These are phyloP conservation scores for Sus cebifrons DNA, from an alignment of 2,797 vertebrate species.

Conservation along the genomic window DNA sequence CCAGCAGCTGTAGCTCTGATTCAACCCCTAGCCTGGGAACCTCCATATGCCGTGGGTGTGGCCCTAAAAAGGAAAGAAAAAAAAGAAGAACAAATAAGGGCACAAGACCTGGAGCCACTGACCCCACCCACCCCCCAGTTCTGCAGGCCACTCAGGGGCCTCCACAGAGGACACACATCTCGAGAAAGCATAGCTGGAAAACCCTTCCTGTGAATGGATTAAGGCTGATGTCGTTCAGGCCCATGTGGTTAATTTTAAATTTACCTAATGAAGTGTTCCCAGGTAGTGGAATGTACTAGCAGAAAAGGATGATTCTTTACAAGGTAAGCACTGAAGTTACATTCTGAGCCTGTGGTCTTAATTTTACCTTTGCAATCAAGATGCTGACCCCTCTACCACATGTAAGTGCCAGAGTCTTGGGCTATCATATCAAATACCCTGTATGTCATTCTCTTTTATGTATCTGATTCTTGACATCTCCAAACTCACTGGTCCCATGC, in stretches of 20 bases:
- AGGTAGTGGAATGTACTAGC: neutral
- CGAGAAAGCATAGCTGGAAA: neutral
- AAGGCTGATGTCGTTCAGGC: neutral
- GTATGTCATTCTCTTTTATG: neutral
- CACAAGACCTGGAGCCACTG: neutral
- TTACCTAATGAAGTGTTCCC: neutral
- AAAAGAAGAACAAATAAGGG: too few relatives aligned
- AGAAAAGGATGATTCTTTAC: neutral
- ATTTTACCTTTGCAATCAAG: neutral
- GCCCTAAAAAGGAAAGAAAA: too few relatives aligned
- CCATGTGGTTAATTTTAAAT: neutral
- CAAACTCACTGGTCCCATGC: neutral
- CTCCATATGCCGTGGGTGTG: too few relatives aligned
- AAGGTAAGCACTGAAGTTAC: neutral
- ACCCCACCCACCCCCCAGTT: neutral
- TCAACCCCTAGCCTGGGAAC: too few relatives aligned
- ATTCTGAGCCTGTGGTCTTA: neutral
- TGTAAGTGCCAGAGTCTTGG: neutral
- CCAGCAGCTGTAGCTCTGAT: too few relatives aligned
- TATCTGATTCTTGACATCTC: neutral
- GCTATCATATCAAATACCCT: neutral
- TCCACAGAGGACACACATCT: neutral
- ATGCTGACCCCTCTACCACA: too few relatives aligned
- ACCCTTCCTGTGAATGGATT: neutral
- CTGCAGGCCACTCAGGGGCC: neutral